Base-by-base conservation (phyloP, 2,888 invertebrate genomes). In the Vandiemenella viatica region DNA sequence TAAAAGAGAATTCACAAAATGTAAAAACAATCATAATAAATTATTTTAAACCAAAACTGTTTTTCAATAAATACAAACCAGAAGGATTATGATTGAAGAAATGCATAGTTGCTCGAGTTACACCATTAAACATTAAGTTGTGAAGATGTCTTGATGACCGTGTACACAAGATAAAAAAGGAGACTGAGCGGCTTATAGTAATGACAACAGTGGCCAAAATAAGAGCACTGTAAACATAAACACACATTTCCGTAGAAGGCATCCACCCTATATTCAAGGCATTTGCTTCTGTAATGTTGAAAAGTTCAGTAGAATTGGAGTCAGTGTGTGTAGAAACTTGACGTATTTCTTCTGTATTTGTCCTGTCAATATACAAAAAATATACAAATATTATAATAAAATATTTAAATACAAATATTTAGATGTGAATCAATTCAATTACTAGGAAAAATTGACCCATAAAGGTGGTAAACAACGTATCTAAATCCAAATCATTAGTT, bases 61-160 rank as follows among this genome's bases (percentile, higher is more conserved):
- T n/a, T n/a, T n/a, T n/a, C n/a, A 32, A 2, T 2, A 32, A 32
- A 17, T 4, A 43, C 20, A 43, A 32, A 50, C 50, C 50, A 43
- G 50, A 50, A 22, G 50, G 50, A 37, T 50, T 46, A 10, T 17
- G 8, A 15, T 46, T 43, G 46, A 50, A 50, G 37, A 50, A 50
- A 16, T 18, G 19, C 38, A 46, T 43, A 17, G 26, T 42, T n/a
- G 46, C 19, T 8, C 38, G 43, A 15, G 43, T 38, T n/a, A 50
- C 21, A 10, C 16, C 17, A n/a, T 16, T 21, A 21, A 50, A 43
- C 42, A 47, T 47, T 15, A 16, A 20, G 26, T 46, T 37, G 23
- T 50, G 50, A 4, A 50, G 50, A 7, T 19, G 15, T n/a, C 22
- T 22, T 7, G 50, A 50, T 1, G 44, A 26, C 26, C 20, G 32